Conservation (phyloP, 1,140 invertebrate species). For the Cydia splendana region DNA sequence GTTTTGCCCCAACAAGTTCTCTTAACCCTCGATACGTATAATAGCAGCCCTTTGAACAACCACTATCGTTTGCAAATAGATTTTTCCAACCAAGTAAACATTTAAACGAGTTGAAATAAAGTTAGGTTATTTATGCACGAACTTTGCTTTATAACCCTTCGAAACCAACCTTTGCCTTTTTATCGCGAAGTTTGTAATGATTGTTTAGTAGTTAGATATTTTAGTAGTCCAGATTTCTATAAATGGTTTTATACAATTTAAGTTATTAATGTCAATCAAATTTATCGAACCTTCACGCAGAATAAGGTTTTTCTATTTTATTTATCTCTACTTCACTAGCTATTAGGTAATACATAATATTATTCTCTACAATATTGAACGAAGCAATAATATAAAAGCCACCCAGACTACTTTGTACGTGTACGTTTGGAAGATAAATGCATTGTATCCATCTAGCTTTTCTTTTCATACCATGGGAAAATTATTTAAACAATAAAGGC, state of each 20-base stretch:
- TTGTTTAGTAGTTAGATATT: background rate
- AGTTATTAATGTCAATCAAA: too few relatives aligned
- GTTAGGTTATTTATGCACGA: background rate
- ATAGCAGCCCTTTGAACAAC: background rate
- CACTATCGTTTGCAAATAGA: slow-evolving; percentile 25
- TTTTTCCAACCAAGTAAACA: slow-evolving; percentile 24
- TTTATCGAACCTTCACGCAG: too few relatives aligned
- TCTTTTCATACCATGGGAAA: background rate
- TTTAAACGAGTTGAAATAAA: slow-evolving; percentile 6
- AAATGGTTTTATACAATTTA: too few relatives aligned
- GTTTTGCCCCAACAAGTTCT: slow-evolving; percentile 14
- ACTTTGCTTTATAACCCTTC: slow-evolving; percentile 2
- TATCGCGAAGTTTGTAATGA: background rate
- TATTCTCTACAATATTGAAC: too few relatives aligned
- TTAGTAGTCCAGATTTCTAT: too few relatives aligned
- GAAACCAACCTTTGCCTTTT: background rate
- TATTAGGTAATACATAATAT: too few relatives aligned
- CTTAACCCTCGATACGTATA: slow-evolving; percentile 7
- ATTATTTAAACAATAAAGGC: background rate
- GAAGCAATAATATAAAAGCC: too few relatives aligned
- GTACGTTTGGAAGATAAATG: background rate
- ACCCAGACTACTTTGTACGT: background rate
- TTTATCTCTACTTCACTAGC: too few relatives aligned
- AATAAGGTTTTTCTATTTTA: too few relatives aligned
- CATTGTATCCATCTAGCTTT: background rate